Evolutionary conservation across 2,797 vertebrate genomes (phyloP), one percentile per base, ranked within the genome.

Genomic region (Notolabrus celidotus): DNA sequence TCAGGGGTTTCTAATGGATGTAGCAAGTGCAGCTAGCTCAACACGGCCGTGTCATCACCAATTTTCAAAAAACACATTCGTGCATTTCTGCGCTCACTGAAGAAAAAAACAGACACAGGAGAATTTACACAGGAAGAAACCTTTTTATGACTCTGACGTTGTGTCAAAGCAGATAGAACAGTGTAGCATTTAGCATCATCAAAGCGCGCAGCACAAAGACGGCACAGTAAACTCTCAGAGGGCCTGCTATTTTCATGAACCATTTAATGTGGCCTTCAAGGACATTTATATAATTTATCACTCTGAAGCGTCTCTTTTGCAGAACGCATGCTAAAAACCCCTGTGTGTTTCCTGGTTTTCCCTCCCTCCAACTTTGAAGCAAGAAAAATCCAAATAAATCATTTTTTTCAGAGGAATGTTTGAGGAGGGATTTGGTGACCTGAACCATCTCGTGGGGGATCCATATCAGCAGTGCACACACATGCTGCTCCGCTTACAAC

Each of bases 281-380:
- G 86, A 84, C 85, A 81, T 91, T 86, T 75, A 59, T 87, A 82
- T 80, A 72, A 90, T 91, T 86, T 82, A 87, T 90, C 89, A 85
- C 89, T 86, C 72, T 53, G 76, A 71, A 83, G 66, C 61, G 10
- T 74, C 75, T 57, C 27, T 60, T 74, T 73, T 66, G 65, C 62
- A 68, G 45, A 63, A 54, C 33, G 59, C 42, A 55, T 29, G 57
- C 70, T 77, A 77, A 79, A 79, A 83, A 42, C 25, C 36, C 38
- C 52, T 82, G 82, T 80, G 64, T 25, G 22, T 77, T 80, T 72
- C 75, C 50, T 41, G 41, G 65, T 73, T 69, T 31, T 60, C 27
- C 41, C 20, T 22, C 20, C 49, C 7, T 60, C 34, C 51, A 67
- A 86, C 68, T 86, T 67, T 66, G 69, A 82, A 69, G 52, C 45